Percentiles rank a stretch among this genome's conserved stretches.
Conservation (phyloP, 2,888 invertebrate genomes). For the Lasioglossum malachurum region DNA sequence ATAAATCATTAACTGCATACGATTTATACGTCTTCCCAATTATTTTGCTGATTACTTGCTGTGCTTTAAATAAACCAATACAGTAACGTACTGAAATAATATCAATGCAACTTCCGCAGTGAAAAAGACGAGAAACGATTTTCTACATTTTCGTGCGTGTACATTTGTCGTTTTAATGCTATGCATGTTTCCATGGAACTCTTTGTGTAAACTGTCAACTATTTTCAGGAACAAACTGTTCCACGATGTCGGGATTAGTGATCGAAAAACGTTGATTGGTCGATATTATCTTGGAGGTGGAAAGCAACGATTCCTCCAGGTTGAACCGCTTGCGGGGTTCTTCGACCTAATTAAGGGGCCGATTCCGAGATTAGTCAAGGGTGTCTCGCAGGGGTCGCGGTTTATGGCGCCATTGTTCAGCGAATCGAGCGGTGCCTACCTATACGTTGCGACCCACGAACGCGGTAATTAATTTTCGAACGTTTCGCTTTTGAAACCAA, state of each 20-base stretch:
- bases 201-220: not conserved
- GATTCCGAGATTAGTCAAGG: constrained; percentile 10
- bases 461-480: constrained; percentile 10
- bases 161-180: not conserved
- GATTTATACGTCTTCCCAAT: not conserved
- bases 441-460: not conserved
- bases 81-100: not conserved
- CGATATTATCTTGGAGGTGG: constrained; percentile 7
- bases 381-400: constrained; percentile 14
- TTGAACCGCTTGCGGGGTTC: constrained; percentile 11
- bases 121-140: not conserved
- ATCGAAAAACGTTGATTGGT: constrained; percentile 9
- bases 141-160: not conserved
- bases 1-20: not conserved
- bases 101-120: not conserved
- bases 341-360: constrained; percentile 10
- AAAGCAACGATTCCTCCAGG: constrained; percentile 3
- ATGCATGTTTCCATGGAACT: not conserved
- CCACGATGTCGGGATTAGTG: not conserved
- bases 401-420: constrained; percentile 11
- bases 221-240: not conserved
- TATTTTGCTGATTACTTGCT: not conserved
- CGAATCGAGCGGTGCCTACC: not conserved
- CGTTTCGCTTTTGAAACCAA: constrained; percentile 1
- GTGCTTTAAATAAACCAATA: not conserved